Base-by-base conservation (phyloP, 1,140 invertebrate species). In the Anastrepha obliqua region DNA sequence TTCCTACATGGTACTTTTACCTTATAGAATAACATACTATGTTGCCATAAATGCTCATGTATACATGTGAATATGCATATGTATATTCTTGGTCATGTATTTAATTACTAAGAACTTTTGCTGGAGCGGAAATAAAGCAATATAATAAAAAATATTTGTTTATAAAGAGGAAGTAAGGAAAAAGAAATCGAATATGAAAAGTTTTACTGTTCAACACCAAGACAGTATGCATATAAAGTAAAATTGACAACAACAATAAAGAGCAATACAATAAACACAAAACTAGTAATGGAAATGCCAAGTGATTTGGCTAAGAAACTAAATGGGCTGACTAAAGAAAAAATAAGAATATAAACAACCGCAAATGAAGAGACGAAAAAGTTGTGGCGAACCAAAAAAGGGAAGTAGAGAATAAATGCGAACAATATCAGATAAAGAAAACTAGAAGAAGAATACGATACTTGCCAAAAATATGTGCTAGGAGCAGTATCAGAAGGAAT, bases 21-120 rank as follows among this genome's bases (percentile, higher is more conserved):
- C 20, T 39, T 67, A 67, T 42, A 67, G 29, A 42, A 67, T 67
- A 39, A 11, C 65, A 39, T 39, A 67, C 20, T 67, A 29, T 67
- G 39, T 20, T 67, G 20, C 39, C 65, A 29, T 67, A 44, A 44
- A 55, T 51, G 11, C 20, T 55, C 47, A 20, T 55, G 7, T 81
- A 20, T 13, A 81, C 2, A 11, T 17, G 9, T 70, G 20, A 2
- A 51, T 29, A 29, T 29, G 3, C 47, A 5, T 29, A 9, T 20
- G 17, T 55, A 55, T 55, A 55, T 55, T 70, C 44, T 89, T 90
- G 90, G 91, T 89, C 91, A 91, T 91, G 90, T 91, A 90, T 90
- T 90, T 91, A 91, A 91, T 91, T 91, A 91, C 20, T 51, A 42
- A 81, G 91, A 91, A 91, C 91, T 91, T 91, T 91, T 86, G n/a